These are phyloP conservation scores for Agelastica alni DNA, from an alignment of 2,888 invertebrate genomes.

Conservation along the genomic window DNA sequence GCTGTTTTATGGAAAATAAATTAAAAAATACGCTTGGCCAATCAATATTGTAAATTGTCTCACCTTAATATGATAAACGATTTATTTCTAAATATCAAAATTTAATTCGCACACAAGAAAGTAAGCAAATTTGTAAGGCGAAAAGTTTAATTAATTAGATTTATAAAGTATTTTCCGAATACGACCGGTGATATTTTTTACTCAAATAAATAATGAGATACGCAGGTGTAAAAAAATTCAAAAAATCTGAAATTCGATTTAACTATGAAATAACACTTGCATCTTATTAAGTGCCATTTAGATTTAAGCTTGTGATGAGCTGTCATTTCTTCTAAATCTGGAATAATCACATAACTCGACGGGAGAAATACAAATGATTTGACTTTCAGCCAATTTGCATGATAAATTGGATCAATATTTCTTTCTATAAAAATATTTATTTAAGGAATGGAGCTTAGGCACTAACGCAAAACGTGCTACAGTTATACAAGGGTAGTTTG, in stretches of 20 bases:
- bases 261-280: conserved; percentile 50
- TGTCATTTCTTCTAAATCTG: conserved; percentile 50
- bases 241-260: conserved; percentile 40
- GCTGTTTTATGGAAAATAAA: too few species aligned
- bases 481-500: conserved; percentile 10
- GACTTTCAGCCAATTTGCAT: conserved; percentile 58
- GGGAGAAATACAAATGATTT: conserved; percentile 57
- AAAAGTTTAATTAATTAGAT: too few species aligned
- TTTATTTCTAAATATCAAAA: too few species aligned
- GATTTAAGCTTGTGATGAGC: conserved; percentile 53
- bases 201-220: conserved; percentile 24
- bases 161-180: too few species aligned
- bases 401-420: conserved; percentile 59
- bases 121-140: too few species aligned
- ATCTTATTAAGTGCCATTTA: conserved; percentile 52
- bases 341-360: conserved; percentile 57
- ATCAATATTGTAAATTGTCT: too few species aligned
- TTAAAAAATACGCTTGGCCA: too few species aligned
- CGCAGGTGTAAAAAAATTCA: conserved; percentile 38
- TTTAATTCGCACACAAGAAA: too few species aligned
- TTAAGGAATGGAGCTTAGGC: conserved; percentile 46
- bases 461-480: conserved; percentile 11
- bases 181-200: background rate
- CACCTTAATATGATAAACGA: too few species aligned
- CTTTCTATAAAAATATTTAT: conserved; percentile 59